Conservation (phyloP, 2,888 invertebrate species). For the Venusia cambrica region DNA sequence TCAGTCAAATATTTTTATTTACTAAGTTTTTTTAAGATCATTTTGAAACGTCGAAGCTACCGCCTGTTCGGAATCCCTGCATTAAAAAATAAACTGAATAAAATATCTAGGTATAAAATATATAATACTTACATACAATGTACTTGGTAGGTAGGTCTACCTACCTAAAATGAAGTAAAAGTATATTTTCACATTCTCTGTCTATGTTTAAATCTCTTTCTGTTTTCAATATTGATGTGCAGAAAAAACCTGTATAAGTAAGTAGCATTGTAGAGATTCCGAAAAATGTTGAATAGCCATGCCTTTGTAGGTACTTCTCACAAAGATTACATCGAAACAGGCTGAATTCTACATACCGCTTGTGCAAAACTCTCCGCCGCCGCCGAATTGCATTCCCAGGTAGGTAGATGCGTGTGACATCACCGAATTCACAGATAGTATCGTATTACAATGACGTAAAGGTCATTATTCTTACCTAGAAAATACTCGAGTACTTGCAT, state of each 20-base stretch:
- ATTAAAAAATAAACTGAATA: no score
- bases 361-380: conserved; percentile 48
- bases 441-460: conserved; percentile 29
- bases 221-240: no score
- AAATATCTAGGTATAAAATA: no score
- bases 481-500: conserved; percentile 20
- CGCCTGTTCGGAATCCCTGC: no score
- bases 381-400: conserved; percentile 46
- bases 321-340: conserved; percentile 48
- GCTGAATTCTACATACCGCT: conserved; percentile 43
- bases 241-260: conserved; percentile 3
- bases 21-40: no score
- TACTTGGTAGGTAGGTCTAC: no score
- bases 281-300: conserved; percentile 19
- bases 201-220: no score
- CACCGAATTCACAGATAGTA: conserved; percentile 15
- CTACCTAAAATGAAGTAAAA: no score
- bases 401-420: conserved; percentile 18
- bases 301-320: conserved; percentile 35
- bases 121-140: no score
- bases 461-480: conserved; percentile 26
- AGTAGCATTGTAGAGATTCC: conserved; percentile 17
- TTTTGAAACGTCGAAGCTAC: no score
- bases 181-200: no score
- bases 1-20: no score